Base-by-base conservation (phyloP, 2,888 invertebrate species). In the Lithophane leautieri region DNA sequence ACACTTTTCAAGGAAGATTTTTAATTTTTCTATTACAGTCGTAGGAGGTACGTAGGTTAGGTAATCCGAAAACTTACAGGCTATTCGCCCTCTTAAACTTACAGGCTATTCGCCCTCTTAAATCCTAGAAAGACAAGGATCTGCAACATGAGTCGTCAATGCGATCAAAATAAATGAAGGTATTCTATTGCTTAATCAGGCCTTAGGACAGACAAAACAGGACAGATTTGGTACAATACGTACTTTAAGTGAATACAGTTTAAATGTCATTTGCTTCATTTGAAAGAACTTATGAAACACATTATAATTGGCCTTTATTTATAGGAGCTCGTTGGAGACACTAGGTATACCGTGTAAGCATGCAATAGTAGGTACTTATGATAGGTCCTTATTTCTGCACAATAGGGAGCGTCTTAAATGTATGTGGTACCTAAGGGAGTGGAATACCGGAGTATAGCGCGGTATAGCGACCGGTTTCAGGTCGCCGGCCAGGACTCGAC, bases 401-500 rank as follows among this genome's bases (percentile, higher is more conserved):
- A 73, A 71, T 69, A 62, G 67, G 40, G 52, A 56, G 50, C 61
- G 54, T 50, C 22, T 40, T n/a, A 25, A 63, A 44, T 56, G 56
- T 70, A 72, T 80, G 68, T 42, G 54, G 40, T 70, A 76, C 25
- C 42, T 81, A 76, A 72, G 63, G 50, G 72, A 58, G 79, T 70
- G 50, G 50, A 61, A 34, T n/a, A 50, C 8, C 44, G 40, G n/a
- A 56, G 74, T 81, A 74, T 42, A 40, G 47, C 77, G 42, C n/a
- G 52, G 62, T 47, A 14, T 9, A 42, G 65, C 70, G 79, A 82
- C 74, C 85, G 76, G 77, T 89, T 89, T 89, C 88, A 90, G 92
- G 92, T 91, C 90, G 90, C 82, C 86, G 89, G 90, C 88, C 86
- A 85, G 90, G 92, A 79, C 87, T 80, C 66, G 60, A 79, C 94